Evolutionary conservation across 2,888 invertebrate species (phyloP).

Genomic region (Gari tellinella): DNA sequence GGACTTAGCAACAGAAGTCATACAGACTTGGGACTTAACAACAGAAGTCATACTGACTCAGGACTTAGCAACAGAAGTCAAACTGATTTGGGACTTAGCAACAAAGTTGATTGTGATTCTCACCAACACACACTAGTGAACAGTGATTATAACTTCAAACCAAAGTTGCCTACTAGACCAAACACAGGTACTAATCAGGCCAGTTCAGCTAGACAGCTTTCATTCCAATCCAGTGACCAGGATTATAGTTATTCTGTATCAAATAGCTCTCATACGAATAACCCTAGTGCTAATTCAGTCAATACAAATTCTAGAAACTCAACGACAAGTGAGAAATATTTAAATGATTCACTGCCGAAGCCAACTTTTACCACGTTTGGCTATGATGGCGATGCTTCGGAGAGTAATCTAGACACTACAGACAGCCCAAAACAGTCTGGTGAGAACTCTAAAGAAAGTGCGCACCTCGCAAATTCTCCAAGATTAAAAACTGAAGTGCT

Average conservation of each 20-base stretch:
- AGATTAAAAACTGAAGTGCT: constrained; percentile 4
- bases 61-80: constrained; percentile 2
- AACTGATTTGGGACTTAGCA: background rate
- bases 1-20: constrained; percentile 2
- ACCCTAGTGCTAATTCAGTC: background rate
- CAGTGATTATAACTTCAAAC: no score
- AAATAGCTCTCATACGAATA: no score
- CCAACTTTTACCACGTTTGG: constrained; percentile 71
- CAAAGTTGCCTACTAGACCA: no score
- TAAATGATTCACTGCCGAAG: constrained; percentile 32
- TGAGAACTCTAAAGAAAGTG: no score
- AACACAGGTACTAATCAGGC: no score
- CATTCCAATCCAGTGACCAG: no score
- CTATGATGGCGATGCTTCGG: constrained; percentile 48
- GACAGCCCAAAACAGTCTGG: constrained; percentile 30
- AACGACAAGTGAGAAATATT: constrained; percentile 50
- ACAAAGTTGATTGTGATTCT: background rate
- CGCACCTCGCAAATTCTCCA: background rate
- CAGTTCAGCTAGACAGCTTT: no score
- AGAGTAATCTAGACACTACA: constrained; percentile 16
- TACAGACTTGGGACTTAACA: background rate
- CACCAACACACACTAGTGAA: background rate
- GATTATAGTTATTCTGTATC: no score
- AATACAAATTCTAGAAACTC: constrained; percentile 32
- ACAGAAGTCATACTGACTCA: constrained; percentile 10